Percentiles rank a stretch among this genome's conserved stretches.
These are phyloP conservation scores for Pomacea maculata DNA, from an alignment of 1,140 invertebrate genomes.

Conservation along the genomic window DNA sequence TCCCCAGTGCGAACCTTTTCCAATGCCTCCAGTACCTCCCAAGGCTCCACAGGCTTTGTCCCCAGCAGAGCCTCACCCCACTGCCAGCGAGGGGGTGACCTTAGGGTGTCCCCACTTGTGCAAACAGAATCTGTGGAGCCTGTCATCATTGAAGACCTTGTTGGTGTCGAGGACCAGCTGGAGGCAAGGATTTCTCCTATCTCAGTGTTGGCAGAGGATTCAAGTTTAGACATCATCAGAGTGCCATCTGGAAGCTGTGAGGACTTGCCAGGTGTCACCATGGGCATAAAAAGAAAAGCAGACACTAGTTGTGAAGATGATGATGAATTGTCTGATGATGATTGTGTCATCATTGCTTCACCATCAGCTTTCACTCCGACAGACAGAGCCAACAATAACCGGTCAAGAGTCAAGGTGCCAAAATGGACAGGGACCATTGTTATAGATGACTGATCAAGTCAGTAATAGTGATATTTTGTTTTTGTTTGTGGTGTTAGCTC, in stretches of 20 bases:
- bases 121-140: background rate
- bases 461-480: background rate
- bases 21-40: slow-evolving; percentile 45
- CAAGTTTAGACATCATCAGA: background rate
- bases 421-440: slow-evolving; percentile 26
- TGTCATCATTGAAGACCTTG: background rate
- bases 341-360: slow-evolving; percentile 16
- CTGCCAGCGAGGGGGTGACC: slow-evolving; percentile 12
- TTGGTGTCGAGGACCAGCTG: background rate
- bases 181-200: background rate
- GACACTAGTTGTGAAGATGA: slow-evolving; percentile 11
- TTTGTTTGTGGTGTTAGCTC: too few species aligned
- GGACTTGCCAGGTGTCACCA: background rate
- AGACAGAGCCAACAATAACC: background rate
- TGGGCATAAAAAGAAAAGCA: slow-evolving; percentile 10
- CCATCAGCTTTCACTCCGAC: background rate
- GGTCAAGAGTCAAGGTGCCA: slow-evolving; percentile 2
- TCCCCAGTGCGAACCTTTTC: slow-evolving; percentile 31
- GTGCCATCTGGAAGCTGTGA: slow-evolving; percentile 9
- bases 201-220: slow-evolving; percentile 4
- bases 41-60: slow-evolving; percentile 54
- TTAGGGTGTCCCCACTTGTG: slow-evolving; percentile 15
- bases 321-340: slow-evolving; percentile 9
- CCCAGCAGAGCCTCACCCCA: slow-evolving; percentile 32
- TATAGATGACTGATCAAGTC: slow-evolving; percentile 9